phyloP scores from a whole-genome alignment of 2,797 vertebrate genomes.

The Hemitrygon akajei region DNA sequence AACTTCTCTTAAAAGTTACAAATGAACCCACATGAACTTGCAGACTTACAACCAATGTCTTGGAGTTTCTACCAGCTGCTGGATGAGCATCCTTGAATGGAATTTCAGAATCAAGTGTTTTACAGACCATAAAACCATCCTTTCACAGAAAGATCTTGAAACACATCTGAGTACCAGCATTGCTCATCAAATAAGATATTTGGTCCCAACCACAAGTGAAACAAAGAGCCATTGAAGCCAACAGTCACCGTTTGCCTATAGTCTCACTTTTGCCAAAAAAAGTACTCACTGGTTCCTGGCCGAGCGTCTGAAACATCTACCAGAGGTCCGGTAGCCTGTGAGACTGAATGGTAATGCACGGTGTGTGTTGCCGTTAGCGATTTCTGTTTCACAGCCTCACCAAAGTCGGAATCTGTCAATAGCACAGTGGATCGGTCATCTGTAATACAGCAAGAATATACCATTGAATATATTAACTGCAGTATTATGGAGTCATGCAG shows the following conservation, averaged over 20 bases:
- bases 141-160: background rate
- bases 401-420: constrained; percentile 93
- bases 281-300: constrained; percentile 89
- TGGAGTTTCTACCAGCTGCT: background rate
- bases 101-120: background rate
- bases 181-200: background rate
- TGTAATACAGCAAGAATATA: constrained; percentile 45
- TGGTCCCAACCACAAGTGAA: background rate
- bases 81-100: background rate
- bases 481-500: too few species aligned
- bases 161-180: background rate
- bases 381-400: constrained; percentile 91
- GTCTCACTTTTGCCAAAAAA: too few species aligned
- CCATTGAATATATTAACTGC: too few species aligned
- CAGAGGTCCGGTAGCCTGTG: constrained; percentile 90
- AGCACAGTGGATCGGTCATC: constrained; percentile 94
- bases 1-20: too few species aligned
- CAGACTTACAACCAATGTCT: background rate
- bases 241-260: too few species aligned
- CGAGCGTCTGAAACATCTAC: constrained; percentile 98
- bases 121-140: too few species aligned
- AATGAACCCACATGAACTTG: too few species aligned
- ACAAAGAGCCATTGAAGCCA: background rate
- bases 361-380: constrained; percentile 98
- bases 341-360: constrained; percentile 95